Evolutionary conservation across 2,888 invertebrate species (phyloP), one percentile per base, ranked within the genome.

Genomic region (Ormyrus labotus): DNA sequence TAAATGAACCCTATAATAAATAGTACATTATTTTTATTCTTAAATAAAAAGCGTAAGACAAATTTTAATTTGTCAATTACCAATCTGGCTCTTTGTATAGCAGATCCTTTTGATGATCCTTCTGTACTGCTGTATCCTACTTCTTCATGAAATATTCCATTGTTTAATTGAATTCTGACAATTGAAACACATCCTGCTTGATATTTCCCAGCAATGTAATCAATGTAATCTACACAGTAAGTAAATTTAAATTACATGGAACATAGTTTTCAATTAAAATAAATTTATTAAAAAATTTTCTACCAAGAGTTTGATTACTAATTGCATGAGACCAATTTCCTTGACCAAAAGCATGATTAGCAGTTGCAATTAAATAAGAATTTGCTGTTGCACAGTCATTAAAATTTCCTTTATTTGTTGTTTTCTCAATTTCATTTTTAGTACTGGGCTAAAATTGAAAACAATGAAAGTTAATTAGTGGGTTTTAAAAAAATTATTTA

Each of bases 61-160:
- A 60, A 51, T 57, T 50, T 68, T 73, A 51, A 53, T 57, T 45
- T 34, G 3, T 34, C 4, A 11, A 74, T 70, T 71, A 85, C 85
- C 11, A 74, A 51, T 83, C 83, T 82, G 1, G 82, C 82, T 78
- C 71, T 83, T 57, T 82, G 82, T 64, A 85, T 75, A 58, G 83
- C 79, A 45, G 83, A 74, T 75, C 83, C 83, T 75, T 85, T 85
- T 47, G 80, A 71, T 11, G 81, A 72, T 1, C 80, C 83, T 51
- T 83, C 82, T 0, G 63, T 45, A 70, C 51, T 50, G 51, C 77
- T 76, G 57, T 83, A 84, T 7, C 83, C 83, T 11, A 83, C 47
- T n/a, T 72, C 81, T 82, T 85, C 85, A 61, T 85, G 85, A 71
- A 82, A 82, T 10, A 60, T 79, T 47, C 85, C 85, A 81, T 83